Evolutionary conservation across 1,140 invertebrate species (phyloP).

Genomic region (Sminthurinus signatus): DNA sequence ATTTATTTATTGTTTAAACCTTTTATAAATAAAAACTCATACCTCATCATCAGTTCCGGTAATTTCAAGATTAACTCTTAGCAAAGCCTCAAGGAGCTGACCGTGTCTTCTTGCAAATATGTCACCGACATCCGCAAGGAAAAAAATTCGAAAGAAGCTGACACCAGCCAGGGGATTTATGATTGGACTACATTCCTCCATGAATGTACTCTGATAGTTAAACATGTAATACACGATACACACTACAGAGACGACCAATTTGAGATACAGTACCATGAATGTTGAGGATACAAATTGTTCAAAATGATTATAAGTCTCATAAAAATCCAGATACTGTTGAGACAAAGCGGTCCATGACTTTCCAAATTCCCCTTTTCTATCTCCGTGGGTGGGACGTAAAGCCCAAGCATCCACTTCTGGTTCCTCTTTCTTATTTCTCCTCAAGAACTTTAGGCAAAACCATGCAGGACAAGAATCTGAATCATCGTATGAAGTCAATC

Average conservation of each 20-base stretch:
- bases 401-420: neutral
- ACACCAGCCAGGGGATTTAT: neutral
- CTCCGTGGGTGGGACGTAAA: neutral
- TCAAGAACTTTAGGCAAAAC: no score
- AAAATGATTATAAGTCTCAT: constrained; percentile 5
- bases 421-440: neutral
- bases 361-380: neutral
- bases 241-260: constrained; percentile 1
- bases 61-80: neutral
- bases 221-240: constrained; percentile 9
- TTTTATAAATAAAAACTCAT: no score
- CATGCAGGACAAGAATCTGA: no score
- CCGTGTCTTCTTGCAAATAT: neutral
- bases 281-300: neutral
- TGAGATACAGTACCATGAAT: constrained; percentile 9
- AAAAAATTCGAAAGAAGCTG: neutral
- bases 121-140: constrained; percentile 6
- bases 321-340: constrained; percentile 16
- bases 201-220: neutral
- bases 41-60: neutral
- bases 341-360: constrained; percentile 19
- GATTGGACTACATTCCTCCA: neutral
- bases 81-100: neutral
- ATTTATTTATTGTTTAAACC: no score
- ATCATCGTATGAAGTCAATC: no score